A percentile compares a stretch with the other conserved stretches of the same genome.
These are phyloP conservation scores for Petroica traversi DNA, from an alignment of 2,113 vertebrate genomes.

Conservation along the genomic window DNA sequence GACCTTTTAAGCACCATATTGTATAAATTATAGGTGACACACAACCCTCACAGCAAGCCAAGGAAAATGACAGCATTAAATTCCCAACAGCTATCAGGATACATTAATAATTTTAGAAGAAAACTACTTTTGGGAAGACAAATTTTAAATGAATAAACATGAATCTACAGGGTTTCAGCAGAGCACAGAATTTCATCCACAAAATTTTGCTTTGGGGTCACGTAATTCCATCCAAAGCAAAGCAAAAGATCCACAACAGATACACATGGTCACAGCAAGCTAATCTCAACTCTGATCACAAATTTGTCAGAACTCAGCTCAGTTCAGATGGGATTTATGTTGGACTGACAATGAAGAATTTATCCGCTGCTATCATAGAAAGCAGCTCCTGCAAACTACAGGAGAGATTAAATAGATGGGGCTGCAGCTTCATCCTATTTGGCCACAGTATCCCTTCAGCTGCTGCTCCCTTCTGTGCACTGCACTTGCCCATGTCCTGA, in stretches of 20 bases:
- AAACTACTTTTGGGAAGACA: background rate
- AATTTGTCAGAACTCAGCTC: background rate
- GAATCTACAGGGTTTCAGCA: background rate
- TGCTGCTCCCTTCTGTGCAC: background rate
- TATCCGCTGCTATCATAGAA: background rate
- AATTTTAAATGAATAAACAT: constrained; percentile 32
- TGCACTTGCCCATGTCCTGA: background rate
- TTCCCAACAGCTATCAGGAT: constrained; percentile 10
- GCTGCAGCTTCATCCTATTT: background rate
- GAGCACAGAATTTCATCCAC: background rate
- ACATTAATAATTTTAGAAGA: constrained; percentile 6
- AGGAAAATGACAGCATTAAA: constrained; percentile 21
- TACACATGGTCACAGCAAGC: background rate
- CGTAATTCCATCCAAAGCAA: background rate
- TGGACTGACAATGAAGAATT: background rate
- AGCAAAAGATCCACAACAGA: background rate
- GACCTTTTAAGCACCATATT: constrained; percentile 18
- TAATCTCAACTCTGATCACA: background rate
- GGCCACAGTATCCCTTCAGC: background rate
- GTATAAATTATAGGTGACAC: constrained; percentile 36
- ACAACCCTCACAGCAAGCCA: background rate
- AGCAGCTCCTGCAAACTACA: background rate
- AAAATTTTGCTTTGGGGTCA: background rate
- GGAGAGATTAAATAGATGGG: background rate
- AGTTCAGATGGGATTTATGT: background rate